These are phyloP conservation scores for Agonopterix heracliana DNA, from an alignment of 2,888 invertebrate genomes.

Conservation along the genomic window DNA sequence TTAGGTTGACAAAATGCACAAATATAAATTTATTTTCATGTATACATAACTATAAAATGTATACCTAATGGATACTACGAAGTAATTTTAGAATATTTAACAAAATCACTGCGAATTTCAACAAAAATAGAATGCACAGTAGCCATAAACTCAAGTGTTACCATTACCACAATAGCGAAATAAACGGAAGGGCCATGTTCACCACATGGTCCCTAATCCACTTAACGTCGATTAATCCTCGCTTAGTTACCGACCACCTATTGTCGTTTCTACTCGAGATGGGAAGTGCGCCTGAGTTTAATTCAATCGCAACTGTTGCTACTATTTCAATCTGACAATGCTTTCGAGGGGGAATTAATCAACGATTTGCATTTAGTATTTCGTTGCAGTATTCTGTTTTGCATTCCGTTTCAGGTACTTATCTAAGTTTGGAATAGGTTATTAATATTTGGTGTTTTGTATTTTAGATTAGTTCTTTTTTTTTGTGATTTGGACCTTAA, in stretches of 20 bases:
- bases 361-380: not conserved
- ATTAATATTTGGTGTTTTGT: too few species aligned
- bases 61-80: too few species aligned
- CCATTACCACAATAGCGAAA: conserved; percentile 1
- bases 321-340: not conserved
- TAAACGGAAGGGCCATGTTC: conserved; percentile 12
- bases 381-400: too few species aligned
- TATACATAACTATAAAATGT: too few species aligned
- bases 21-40: too few species aligned
- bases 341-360: not conserved
- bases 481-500: too few species aligned
- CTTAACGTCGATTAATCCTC: conserved; percentile 49
- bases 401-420: too few species aligned
- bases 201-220: conserved; percentile 58
- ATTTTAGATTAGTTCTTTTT: too few species aligned
- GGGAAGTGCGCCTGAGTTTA: conserved; percentile 36
- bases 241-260: conserved; percentile 20
- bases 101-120: too few species aligned
- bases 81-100: too few species aligned
- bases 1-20: too few species aligned
- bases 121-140: not conserved
- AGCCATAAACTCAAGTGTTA: conserved; percentile 1
- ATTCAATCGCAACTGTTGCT: conserved; percentile 52
- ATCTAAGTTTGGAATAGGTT: not conserved
- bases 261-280: not conserved